Evolutionary conservation across 2,797 vertebrate species (phyloP).

Genomic region (Mus minutoides): DNA sequence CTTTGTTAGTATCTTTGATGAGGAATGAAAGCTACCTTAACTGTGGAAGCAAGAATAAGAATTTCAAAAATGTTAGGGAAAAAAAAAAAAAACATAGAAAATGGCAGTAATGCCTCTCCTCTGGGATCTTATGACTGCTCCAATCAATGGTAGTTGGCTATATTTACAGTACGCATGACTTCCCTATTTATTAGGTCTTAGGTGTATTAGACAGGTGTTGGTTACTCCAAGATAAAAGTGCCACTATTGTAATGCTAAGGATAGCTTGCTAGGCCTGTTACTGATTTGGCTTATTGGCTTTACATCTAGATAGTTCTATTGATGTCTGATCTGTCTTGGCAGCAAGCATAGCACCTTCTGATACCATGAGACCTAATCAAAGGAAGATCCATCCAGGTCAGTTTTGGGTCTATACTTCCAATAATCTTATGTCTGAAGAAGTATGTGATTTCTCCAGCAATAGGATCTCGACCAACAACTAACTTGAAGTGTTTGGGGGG

Average conservation of each 20-base stretch:
- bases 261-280: not conserved
- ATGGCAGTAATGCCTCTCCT: not conserved
- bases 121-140: not conserved
- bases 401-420: not conserved
- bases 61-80: not conserved
- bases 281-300: not conserved
- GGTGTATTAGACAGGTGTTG: not conserved
- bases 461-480: not conserved
- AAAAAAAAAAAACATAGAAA: not conserved
- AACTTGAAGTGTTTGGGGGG: not conserved
- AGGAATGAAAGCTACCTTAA: not conserved
- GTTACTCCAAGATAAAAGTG: not conserved
- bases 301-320: not conserved
- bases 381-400: not conserved
- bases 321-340: not conserved
- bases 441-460: not conserved
- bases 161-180: not conserved
- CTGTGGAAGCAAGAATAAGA: not conserved
- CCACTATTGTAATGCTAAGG: not conserved
- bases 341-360: not conserved
- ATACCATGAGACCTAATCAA: not conserved
- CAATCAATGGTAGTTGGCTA: not conserved
- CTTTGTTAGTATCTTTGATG: not conserved
- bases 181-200: not conserved
- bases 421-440: not conserved